Percentiles rank a stretch among this genome's conserved stretches.
Conservation (phyloP, 1,140 invertebrate species). For the Sitophilus oryzae region DNA sequence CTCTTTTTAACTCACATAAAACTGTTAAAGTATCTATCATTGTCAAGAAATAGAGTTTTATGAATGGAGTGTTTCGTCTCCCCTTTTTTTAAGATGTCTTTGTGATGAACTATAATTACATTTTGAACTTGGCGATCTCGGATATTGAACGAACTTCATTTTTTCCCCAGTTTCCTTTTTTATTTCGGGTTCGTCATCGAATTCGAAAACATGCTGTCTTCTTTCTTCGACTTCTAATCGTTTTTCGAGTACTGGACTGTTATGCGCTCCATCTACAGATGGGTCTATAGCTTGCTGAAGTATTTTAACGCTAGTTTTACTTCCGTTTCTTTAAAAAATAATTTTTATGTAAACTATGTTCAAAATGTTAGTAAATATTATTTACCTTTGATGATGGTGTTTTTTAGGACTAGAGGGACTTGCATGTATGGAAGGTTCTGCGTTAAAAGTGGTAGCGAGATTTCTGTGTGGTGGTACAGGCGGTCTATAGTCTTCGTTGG, state of each 20-base stretch:
- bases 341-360: not conserved
- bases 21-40: not conserved
- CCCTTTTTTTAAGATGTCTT: too few relatives aligned
- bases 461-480: constrained; percentile 82
- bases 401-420: constrained; percentile 16
- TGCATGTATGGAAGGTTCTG: constrained; percentile 19
- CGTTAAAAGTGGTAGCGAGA: constrained; percentile 36
- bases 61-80: not conserved
- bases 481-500: constrained; percentile 64
- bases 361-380: not conserved
- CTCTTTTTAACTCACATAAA: too few relatives aligned
- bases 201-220: constrained; percentile 36
- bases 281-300: constrained; percentile 9
- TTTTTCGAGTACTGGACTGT: constrained; percentile 8
- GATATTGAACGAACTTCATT: constrained; percentile 41
- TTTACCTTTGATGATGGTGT: constrained; percentile 20
- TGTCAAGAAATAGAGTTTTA: too few relatives aligned
- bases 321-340: constrained; percentile 23
- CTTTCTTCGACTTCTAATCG: constrained; percentile 26
- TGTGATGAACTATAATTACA: constrained; percentile 24
- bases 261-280: not conserved
- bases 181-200: constrained; percentile 38
- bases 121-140: constrained; percentile 33
- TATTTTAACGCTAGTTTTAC: constrained; percentile 22
- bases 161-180: constrained; percentile 31